phyloP scores from a whole-genome alignment of 2,797 vertebrate genomes.

The Onychomys leucogaster region DNA sequence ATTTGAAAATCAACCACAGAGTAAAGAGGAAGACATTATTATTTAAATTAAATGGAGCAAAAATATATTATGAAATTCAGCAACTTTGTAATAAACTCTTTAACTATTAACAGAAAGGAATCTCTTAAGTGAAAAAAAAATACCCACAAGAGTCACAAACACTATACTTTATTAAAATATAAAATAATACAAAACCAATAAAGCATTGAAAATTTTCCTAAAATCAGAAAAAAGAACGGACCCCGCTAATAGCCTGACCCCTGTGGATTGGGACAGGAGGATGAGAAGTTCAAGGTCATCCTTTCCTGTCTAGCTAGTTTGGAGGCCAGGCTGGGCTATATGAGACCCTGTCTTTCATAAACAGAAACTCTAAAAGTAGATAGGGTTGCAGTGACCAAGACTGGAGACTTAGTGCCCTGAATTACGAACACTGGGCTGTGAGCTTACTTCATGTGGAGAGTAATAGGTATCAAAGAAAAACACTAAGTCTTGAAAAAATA shows the following conservation, averaged over 20 bases:
- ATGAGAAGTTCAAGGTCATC: neutral
- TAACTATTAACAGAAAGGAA: neutral
- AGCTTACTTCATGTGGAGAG: neutral
- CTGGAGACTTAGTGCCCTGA: neutral
- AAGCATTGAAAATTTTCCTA: neutral
- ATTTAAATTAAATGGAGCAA: constrained; percentile 30
- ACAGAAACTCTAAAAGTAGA: neutral
- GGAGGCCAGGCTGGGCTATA: neutral
- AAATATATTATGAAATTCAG: constrained; percentile 45
- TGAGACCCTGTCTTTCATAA: neutral
- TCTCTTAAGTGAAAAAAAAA: neutral
- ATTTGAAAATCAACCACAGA: neutral
- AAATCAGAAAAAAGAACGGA: neutral
- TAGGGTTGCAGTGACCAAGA: neutral
- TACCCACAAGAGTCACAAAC: neutral
- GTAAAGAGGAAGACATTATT: neutral
- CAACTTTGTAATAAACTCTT: neutral
- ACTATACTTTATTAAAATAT: neutral
- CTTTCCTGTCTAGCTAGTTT: neutral
- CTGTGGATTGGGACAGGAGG: neutral
- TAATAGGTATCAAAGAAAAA: neutral
- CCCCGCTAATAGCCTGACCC: neutral
- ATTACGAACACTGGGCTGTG: neutral
- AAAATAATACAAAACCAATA: neutral
- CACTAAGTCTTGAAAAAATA: neutral